Base-by-base conservation (phyloP, 2,888 invertebrate genomes). In the Synanthedon andrenaeformis region DNA sequence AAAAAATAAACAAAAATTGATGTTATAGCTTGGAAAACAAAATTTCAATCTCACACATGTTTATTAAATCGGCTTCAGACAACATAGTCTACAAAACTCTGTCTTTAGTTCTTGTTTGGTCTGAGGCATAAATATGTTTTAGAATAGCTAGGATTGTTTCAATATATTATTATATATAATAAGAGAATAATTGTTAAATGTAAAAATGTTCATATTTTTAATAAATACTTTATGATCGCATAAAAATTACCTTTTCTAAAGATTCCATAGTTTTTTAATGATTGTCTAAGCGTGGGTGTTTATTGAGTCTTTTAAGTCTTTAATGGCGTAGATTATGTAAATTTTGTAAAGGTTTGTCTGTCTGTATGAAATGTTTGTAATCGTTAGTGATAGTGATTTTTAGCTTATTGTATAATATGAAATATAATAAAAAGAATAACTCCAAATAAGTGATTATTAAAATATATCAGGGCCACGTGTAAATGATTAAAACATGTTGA, bases 231-330 rank as follows among this genome's bases (percentile, higher is more conserved):
- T 60, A 64, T 60, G 61, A 49, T 11, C 56, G 56, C 60, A 63
- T 52, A 57, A 60, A 54, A 51, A 53, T 51, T 28, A 51, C 51
- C 49, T 54, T 65, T 64, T 65, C 67, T 64, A 67, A 74, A 76
- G 67, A 79, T 81, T 82, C 81, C 79, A 79, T 79, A 78, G 72
- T 75, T 80, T 76, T 81, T 75, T 76, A 79, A 74, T 64, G 13
- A 49, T 49, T 14, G 49, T 8, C 17, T 59, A 60, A 63, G 65
- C 63, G 65, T 58, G 62, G 57, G 60, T 58, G 58, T n/a, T n/a
- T n/a, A n/a, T n/a, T 69, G 69, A 64, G 65, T 56, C 62, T 59
- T 64, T 62, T 67, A 60, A 63, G 69, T 68, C 65, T 66, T n/a
- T 57, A 61, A 65, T 60, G 63, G 12, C 76, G 59, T 23, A 19